Conservation (phyloP, 2,888 invertebrate species). For the Trachelus tabidus region DNA sequence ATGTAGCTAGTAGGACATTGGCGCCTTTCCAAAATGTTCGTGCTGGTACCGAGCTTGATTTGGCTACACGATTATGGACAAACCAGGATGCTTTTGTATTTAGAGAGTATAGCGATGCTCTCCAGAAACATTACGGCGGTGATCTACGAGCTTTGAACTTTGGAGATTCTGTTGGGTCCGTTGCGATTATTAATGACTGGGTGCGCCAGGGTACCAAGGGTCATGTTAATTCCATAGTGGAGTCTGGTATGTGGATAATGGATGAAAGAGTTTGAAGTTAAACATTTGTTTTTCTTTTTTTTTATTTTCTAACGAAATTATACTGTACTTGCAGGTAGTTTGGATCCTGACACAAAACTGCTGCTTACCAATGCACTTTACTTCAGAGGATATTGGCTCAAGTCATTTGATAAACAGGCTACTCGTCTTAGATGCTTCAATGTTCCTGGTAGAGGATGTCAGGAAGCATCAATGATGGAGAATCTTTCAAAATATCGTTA, state of each 20-base stretch:
- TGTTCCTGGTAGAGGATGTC: constrained; percentile 72
- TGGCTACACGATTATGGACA: constrained; percentile 51
- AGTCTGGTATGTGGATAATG: constrained; percentile 64
- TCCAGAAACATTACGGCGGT: constrained; percentile 68
- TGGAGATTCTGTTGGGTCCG: constrained; percentile 61
- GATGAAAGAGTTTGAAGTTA: constrained; percentile 3
- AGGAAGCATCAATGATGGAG: constrained; percentile 77
- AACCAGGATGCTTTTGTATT: constrained; percentile 38
- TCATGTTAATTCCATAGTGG: constrained; percentile 69
- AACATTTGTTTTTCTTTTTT: constrained; percentile 11
- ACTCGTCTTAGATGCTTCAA: constrained; percentile 74
- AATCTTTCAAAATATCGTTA: constrained; percentile 73
- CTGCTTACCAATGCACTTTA: constrained; percentile 82
- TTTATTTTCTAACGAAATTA: neutral
- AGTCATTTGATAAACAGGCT: constrained; percentile 70
- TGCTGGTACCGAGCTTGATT: constrained; percentile 40
- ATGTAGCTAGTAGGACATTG: constrained; percentile 37
- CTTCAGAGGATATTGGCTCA: constrained; percentile 83
- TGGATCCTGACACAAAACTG: constrained; percentile 71
- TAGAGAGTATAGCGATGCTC: constrained; percentile 65
- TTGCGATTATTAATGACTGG: constrained; percentile 72
- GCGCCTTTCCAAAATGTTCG: constrained; percentile 52
- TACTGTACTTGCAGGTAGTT: constrained; percentile 64
- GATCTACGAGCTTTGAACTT: constrained; percentile 70
- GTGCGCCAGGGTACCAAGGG: constrained; percentile 70